A percentile compares a stretch with the other conserved stretches of the same genome.
These are phyloP conservation scores for Dysidea cf. avara DNA, from an alignment of 37 sponge, comb jelly and placozoan species.

Conservation along the genomic window DNA sequence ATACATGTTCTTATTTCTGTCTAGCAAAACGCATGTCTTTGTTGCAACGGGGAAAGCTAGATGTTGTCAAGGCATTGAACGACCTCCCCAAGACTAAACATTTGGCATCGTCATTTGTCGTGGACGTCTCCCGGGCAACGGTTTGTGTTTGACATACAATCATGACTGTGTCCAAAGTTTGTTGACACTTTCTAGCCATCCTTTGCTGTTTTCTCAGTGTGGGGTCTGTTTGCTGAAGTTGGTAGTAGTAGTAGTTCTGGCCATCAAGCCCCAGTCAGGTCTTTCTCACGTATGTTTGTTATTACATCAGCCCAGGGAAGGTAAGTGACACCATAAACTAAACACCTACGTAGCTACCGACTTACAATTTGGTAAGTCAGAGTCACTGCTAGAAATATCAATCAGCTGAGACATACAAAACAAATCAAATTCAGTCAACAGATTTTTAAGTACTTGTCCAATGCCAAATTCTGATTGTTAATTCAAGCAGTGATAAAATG, in stretches of 20 bases:
- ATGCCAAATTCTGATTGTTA: no score
- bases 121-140: conserved; percentile 46
- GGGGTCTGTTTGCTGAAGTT: neutral
- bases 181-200: no score
- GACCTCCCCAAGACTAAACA: conserved; percentile 49
- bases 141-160: conserved; percentile 19
- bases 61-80: conserved; percentile 55
- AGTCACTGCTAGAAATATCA: no score
- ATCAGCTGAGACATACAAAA: no score
- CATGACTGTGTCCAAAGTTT: no score
- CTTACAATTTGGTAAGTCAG: no score
- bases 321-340: conserved; percentile 19
- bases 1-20: neutral
- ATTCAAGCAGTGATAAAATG: no score
- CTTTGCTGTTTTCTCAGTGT: no score
- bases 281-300: conserved; percentile 71
- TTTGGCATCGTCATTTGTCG: conserved; percentile 35
- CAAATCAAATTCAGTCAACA: no score
- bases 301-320: conserved; percentile 38
- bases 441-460: no score
- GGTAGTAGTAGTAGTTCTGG: neutral
- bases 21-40: conserved; percentile 35
- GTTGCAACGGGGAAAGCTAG: conserved; percentile 58
- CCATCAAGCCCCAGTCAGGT: conserved; percentile 18
- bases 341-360: neutral